Evolutionary conservation across 2,113 vertebrate genomes (phyloP).

Genomic region (Gymnarchus niloticus): DNA sequence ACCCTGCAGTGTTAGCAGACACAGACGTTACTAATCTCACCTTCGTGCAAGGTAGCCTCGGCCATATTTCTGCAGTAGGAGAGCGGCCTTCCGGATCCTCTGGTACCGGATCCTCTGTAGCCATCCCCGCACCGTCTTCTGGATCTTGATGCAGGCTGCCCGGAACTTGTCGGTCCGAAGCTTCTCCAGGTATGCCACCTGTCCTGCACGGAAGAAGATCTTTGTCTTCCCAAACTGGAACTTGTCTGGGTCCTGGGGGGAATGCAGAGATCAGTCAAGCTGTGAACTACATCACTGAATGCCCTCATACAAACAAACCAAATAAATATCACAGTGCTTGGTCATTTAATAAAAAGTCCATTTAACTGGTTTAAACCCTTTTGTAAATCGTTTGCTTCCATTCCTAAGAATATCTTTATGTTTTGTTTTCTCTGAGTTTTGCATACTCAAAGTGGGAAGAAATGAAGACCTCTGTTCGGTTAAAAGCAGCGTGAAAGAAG

Average conservation of each 20-base stretch:
- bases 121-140: constrained; percentile 92
- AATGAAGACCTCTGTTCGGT: too few relatives aligned
- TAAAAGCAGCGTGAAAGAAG: background rate
- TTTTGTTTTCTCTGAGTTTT: too few relatives aligned
- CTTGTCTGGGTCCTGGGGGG: constrained; percentile 83
- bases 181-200: constrained; percentile 96
- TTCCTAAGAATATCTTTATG: background rate
- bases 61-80: constrained; percentile 71
- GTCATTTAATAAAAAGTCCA: background rate
- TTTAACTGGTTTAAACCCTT: background rate
- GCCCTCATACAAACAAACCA: background rate
- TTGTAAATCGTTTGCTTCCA: background rate
- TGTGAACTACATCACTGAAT: background rate
- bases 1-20: too few relatives aligned
- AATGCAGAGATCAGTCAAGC: background rate
- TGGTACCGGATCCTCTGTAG: constrained; percentile 73
- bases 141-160: constrained; percentile 85
- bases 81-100: constrained; percentile 58
- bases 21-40: constrained; percentile 48
- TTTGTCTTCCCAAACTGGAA: constrained; percentile 93
- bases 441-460: too few relatives aligned
- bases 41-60: constrained; percentile 81
- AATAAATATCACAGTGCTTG: background rate
- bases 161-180: constrained; percentile 84
- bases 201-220: constrained; percentile 96